Evolutionary conservation across 2,113 vertebrate genomes (phyloP), one percentile per base, ranked within the genome.

Genomic region (Axis porcinus): DNA sequence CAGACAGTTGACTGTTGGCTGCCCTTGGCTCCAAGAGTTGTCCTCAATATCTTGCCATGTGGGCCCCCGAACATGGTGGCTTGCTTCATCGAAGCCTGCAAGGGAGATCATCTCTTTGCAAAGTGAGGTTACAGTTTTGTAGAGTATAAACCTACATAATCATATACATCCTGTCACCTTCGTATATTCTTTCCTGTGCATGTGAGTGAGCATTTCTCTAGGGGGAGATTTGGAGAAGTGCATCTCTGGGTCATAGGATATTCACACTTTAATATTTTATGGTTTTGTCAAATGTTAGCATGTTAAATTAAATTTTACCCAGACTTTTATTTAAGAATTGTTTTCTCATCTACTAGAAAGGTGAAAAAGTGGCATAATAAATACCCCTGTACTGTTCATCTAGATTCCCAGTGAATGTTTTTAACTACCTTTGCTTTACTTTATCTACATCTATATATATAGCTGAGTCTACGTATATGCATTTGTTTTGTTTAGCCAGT

Each of bases 231-330:
- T 89, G 57, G 84, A 57, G 54, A 88, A 78, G 57, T 86, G 6
- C 28, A 62, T 28, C 60, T 91, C 52, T 74, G 43, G 52, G 45
- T 82, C n/a, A 45, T 85, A 89, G 67, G 13, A 11, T 95, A 45
- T 50, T 45, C 81, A 81, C n/a, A 58, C 79, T 95, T 95, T 60
- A 89, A 81, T 89, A 30, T 93, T 97, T 89, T 89, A 25, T 91
- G 78, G 50, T 86, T 93, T 95, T 89, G 7, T 23, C 40, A 70
- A 81, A 90, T 81, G 16, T 93, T 89, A 79, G 33, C 67, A 47
- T 60, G 81, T 84, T 93, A 91, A 86, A 30, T 91, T 94, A 87
- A 58, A 60, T 79, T 95, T 89, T 89, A 58, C 52, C 58, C 13
- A 67, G 78, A 78, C 33, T 84, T 95, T 96, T 92, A 90, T 47